Evolutionary conservation across 2,113 vertebrate genomes (phyloP).

Genomic region (Mormyrus lacerda): DNA sequence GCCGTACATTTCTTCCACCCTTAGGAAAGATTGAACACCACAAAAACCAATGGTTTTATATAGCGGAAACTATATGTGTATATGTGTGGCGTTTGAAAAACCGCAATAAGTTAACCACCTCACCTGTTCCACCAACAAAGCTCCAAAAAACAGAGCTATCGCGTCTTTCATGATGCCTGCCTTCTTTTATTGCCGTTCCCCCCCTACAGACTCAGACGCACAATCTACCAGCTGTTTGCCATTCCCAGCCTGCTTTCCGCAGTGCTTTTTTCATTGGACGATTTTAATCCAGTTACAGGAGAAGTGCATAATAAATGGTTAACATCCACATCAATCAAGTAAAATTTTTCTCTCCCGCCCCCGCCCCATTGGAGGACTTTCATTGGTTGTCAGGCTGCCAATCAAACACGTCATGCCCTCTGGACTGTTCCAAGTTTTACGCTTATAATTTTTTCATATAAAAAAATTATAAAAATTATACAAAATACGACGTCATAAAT

Average conservation of each 20-base stretch:
- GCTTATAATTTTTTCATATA: not conserved
- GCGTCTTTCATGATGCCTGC: constrained; percentile 53
- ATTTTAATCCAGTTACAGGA: not conserved
- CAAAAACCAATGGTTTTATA: not conserved
- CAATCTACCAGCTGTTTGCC: constrained; percentile 41
- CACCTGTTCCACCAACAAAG: constrained; percentile 57
- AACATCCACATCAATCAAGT: constrained; percentile 29
- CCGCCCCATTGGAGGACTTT: not conserved
- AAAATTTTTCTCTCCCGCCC: not conserved
- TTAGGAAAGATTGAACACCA: not conserved
- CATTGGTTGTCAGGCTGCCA: not conserved
- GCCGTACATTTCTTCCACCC: constrained; percentile 21
- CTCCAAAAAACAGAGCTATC: constrained; percentile 50
- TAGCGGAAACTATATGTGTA: not conserved
- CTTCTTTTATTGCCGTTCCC: constrained; percentile 46
- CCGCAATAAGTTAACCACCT: constrained; percentile 18
- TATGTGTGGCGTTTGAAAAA: not conserved
- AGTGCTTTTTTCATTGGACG: constrained; percentile 39
- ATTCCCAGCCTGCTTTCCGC: constrained; percentile 39
- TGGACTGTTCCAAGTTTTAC: not conserved
- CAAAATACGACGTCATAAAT: constrained; percentile 7
- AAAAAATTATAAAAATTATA: not conserved
- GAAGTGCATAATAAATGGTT: constrained; percentile 32
- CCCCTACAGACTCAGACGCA: constrained; percentile 4
- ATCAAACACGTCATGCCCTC: not conserved